Evolutionary conservation across 2,113 vertebrate genomes (phyloP).

Genomic region (Capreolus pygargus): DNA sequence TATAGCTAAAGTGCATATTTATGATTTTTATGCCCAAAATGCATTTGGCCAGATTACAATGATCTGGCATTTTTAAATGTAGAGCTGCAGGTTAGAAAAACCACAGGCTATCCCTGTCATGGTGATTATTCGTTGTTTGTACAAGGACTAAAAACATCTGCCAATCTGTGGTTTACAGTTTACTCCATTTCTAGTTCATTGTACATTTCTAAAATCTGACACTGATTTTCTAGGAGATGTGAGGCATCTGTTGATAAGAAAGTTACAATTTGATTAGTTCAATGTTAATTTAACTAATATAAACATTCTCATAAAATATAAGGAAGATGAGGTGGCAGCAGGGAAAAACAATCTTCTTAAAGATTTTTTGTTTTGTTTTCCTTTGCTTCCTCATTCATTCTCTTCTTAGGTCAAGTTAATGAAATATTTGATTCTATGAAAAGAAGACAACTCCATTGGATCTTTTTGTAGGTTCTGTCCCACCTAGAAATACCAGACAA

Average conservation of each 20-base stretch:
- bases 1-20: neutral
- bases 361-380: neutral
- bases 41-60: neutral
- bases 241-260: neutral
- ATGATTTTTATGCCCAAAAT: neutral
- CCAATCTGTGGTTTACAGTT: neutral
- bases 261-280: neutral
- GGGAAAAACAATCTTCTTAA: neutral
- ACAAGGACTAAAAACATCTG: neutral
- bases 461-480: neutral
- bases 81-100: neutral
- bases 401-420: neutral
- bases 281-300: neutral
- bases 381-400: neutral
- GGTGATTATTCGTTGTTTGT: neutral
- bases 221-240: neutral
- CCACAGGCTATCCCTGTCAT: neutral
- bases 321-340: neutral
- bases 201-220: neutral
- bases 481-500: neutral
- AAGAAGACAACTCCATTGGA: neutral
- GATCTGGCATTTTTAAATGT: neutral
- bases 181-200: neutral
- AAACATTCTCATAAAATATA: neutral
- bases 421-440: neutral